Evolutionary conservation across 2,797 vertebrate genomes (phyloP).

Genomic region (Cottoperca gobio): DNA sequence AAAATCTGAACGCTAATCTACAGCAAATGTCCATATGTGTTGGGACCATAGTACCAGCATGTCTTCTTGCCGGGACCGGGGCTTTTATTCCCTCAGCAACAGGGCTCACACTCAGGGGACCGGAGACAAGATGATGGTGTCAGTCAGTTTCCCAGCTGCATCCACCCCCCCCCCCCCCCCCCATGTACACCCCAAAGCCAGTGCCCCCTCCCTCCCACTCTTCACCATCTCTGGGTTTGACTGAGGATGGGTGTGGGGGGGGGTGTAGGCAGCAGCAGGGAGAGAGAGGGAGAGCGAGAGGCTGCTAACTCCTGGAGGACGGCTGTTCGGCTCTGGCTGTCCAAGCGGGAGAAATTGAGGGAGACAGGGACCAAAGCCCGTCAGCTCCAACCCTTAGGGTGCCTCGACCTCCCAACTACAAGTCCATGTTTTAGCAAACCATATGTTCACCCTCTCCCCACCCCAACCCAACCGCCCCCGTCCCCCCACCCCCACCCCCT

Average conservation of each 20-base stretch:
- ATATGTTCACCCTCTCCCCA: conserved; percentile 84
- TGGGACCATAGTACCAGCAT: conserved; percentile 44
- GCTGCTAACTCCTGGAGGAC: conserved; percentile 68
- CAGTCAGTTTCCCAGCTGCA: conserved; percentile 71
- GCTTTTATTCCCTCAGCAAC: conserved; percentile 62
- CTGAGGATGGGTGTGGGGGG: conserved; percentile 44
- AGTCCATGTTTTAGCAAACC: conserved; percentile 88
- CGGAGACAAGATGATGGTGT: conserved; percentile 69
- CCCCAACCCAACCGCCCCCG: no score
- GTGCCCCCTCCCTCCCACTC: conserved; percentile 24
- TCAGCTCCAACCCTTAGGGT: conserved; percentile 80
- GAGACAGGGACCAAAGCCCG: conserved; percentile 85
- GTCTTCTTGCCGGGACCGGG: conserved; percentile 25
- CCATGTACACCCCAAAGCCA: conserved; percentile 35
- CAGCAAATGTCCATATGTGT: conserved; percentile 49
- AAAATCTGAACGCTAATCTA: conserved; percentile 5
- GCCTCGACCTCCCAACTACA: conserved; percentile 85
- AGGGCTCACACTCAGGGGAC: conserved; percentile 60
- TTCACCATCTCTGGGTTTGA: conserved; percentile 43
- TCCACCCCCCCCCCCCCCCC: neutral
- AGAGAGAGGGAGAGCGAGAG: conserved; percentile 48
- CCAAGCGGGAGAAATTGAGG: conserved; percentile 86
- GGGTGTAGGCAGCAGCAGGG: conserved; percentile 40
- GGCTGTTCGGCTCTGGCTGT: conserved; percentile 77
- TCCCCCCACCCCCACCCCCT: conserved; percentile 58